These are phyloP conservation scores for Halcyon leucocephala DNA, from an alignment of 2,797 vertebrate species.

Conservation along the genomic window DNA sequence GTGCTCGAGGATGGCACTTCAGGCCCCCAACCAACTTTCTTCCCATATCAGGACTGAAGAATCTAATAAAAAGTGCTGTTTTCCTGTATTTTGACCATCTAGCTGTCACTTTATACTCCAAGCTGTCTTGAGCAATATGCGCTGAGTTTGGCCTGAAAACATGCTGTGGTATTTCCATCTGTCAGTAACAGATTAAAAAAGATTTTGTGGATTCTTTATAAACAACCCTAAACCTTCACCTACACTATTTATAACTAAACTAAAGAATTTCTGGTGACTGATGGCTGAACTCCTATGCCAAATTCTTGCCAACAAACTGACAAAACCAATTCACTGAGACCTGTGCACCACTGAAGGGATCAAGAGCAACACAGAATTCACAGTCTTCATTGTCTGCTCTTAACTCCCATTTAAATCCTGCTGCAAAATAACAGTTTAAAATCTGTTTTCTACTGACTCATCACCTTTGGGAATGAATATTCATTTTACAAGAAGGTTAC, in stretches of 20 bases:
- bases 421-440: neutral
- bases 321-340: neutral
- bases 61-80: neutral
- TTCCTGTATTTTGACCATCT: neutral
- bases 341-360: neutral
- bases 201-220: constrained; percentile 25
- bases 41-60: neutral
- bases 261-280: constrained; percentile 14
- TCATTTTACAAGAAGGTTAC: neutral
- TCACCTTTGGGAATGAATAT: neutral
- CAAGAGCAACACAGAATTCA: neutral
- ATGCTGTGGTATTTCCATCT: constrained; percentile 49
- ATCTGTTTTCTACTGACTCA: neutral
- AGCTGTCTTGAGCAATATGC: neutral
- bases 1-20: neutral
- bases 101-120: neutral
- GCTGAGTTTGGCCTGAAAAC: constrained; percentile 1
- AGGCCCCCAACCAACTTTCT: neutral
- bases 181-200: constrained; percentile 48
- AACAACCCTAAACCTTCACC: constrained; percentile 41
- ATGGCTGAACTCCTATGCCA: neutral
- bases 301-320: neutral
- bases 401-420: neutral
- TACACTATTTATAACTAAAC: constrained; percentile 36
- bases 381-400: neutral